These are phyloP conservation scores for Drosophila vallismaia DNA, from an alignment of 2,888 invertebrate species.

Conservation along the genomic window DNA sequence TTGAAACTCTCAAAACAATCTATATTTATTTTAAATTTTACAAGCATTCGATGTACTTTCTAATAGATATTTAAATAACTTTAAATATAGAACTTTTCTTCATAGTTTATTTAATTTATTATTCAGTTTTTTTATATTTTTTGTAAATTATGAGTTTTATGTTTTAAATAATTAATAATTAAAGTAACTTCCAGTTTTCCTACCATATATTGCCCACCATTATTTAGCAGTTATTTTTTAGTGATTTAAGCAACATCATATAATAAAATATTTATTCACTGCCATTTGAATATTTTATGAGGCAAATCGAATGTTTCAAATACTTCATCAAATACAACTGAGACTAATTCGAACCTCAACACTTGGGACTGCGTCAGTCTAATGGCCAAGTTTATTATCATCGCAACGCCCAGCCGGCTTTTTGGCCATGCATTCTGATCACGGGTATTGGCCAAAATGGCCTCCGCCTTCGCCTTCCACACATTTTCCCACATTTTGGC, in stretches of 20 bases:
- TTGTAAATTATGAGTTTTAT: no score
- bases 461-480: neutral
- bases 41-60: no score
- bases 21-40: no score
- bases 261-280: neutral
- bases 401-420: slow-evolving; percentile 4
- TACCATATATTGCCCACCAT: no score
- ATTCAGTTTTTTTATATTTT: no score
- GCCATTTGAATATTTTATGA: slow-evolving; percentile 5
- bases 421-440: slow-evolving; percentile 31
- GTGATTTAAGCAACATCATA: neutral
- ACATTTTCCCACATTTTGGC: neutral
- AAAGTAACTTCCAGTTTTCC: no score
- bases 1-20: no score
- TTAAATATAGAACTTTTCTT: no score
- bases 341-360: slow-evolving; percentile 23
- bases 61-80: no score
- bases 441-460: slow-evolving; percentile 32
- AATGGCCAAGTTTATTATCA: slow-evolving; percentile 36
- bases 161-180: no score
- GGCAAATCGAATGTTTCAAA: slow-evolving; percentile 26
- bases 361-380: slow-evolving; percentile 4
- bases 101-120: no score
- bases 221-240: neutral
- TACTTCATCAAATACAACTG: slow-evolving; percentile 37